Evolutionary conservation across 2,113 vertebrate genomes (phyloP), one percentile per base, ranked within the genome.

Genomic region (Oreochromis aureus): DNA sequence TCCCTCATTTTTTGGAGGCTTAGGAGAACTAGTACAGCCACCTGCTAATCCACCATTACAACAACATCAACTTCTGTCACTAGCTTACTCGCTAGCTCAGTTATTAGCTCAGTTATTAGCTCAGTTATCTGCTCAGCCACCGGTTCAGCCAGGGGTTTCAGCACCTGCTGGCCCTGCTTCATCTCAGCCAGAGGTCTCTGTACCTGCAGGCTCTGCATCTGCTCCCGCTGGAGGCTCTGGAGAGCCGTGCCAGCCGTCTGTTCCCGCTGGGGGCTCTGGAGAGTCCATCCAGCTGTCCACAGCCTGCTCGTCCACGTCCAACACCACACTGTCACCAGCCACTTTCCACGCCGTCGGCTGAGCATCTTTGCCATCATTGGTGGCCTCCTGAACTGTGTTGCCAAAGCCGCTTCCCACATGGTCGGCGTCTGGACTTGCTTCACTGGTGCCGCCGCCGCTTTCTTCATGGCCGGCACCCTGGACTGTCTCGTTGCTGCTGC

Each of bases 361-460:
- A 66, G 61, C 18, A 66, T 36, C 32, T 66, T 66, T 66, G 59
- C 6, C 10, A 36, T 63, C 59, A 2, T 63, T 36, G 36, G 36
- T 2, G 2, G 18, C 59, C 18, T 63, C 32, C 59, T 36, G 59
- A 36, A 63, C 32, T 36, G 18, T 36, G 32, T 7, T 63, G 6
- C 59, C 10, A 36, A 36, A 36, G 2, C 6, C 19, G 32, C 59
- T 63, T 63, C 18, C 59, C 59, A 63, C 34, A 9, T 63, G 59
- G 59, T 63, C 59, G 19, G 16, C 2, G 10, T 63, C 30, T 63
- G 30, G 5, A 63, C 30, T 36, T 19, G 16, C 16, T 63, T 34
- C 30, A 63, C 59, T 34, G 5, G 16, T 3, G 16, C 2, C 2
- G 5, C 58, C 1, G 0, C 9, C 5, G 0, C 18, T 19, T 36